phyloP scores from a whole-genome alignment of 2,888 invertebrate species.

The Zygaena filipendulae region DNA sequence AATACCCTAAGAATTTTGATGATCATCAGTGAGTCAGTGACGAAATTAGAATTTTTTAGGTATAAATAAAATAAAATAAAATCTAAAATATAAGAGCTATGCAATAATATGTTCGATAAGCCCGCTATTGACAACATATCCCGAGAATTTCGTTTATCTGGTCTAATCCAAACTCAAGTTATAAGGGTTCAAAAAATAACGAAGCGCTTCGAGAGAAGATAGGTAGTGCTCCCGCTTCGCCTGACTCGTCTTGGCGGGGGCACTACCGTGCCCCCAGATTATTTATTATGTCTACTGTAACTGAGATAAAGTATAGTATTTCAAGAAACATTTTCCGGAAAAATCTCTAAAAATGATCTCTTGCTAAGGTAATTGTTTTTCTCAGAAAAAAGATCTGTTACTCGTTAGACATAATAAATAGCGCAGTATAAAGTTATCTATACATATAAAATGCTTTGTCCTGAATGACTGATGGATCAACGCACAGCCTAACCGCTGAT shows the following conservation, averaged over 20 bases:
- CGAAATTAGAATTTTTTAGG: neutral
- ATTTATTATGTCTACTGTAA: too few species aligned
- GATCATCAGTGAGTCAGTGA: neutral
- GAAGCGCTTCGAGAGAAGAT: neutral
- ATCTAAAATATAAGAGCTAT: conserved; percentile 1
- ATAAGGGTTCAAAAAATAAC: conserved; percentile 2
- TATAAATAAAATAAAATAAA: conserved; percentile 1
- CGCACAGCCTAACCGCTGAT: too few species aligned
- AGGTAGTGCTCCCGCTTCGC: neutral
- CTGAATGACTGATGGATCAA: too few species aligned
- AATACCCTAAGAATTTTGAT: neutral
- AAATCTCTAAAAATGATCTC: too few species aligned
- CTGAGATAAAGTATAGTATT: too few species aligned
- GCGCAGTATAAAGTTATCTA: too few species aligned
- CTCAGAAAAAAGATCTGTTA: too few species aligned
- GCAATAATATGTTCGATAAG: neutral
- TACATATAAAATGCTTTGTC: too few species aligned
- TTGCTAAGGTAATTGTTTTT: too few species aligned
- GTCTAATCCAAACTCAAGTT: neutral
- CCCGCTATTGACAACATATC: conserved; percentile 1
- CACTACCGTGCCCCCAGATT: neutral
- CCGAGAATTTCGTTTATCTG: conserved; percentile 1
- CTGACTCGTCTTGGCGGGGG: neutral
- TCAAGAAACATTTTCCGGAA: too few species aligned
- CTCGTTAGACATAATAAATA: too few species aligned